Percentiles rank a stretch among this genome's conserved stretches.
Evolutionary conservation across 37 sponge, comb jelly and placozoan species (phyloP).

Genomic region (Haliclona indistincta): DNA sequence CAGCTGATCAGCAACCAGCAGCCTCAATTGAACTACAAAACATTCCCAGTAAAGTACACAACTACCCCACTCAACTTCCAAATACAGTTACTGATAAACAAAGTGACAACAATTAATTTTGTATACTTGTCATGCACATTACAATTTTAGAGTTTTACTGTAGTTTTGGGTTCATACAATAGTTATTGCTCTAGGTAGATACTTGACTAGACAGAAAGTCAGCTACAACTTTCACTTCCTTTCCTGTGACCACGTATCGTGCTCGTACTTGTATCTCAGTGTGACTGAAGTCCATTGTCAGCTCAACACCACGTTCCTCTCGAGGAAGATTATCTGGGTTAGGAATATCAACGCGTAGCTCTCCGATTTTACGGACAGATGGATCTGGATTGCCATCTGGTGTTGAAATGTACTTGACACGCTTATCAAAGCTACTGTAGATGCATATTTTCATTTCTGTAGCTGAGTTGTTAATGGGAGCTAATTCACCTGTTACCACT

Average conservation of each 20-base stretch:
- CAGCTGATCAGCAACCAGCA: too few species aligned
- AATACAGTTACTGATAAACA: not conserved
- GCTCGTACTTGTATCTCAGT: slow-evolving; percentile 42
- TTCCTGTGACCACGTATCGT: slow-evolving; percentile 5
- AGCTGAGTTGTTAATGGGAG: not conserved
- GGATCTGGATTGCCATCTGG: slow-evolving; percentile 6
- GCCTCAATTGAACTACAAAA: not conserved
- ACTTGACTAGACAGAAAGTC: slow-evolving; percentile 24
- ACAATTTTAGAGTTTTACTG: too few species aligned
- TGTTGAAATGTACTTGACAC: not conserved
- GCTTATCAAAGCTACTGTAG: slow-evolving; percentile 4
- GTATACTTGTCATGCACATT: too few species aligned
- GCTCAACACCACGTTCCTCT: slow-evolving; percentile 11
- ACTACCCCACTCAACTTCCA: not conserved
- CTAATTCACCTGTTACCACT: slow-evolving; percentile 26
- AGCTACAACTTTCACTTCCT: slow-evolving; percentile 15
- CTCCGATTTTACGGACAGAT: slow-evolving; percentile 17
- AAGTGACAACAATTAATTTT: not conserved
- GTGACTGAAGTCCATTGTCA: slow-evolving; percentile 39
- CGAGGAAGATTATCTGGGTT: slow-evolving; percentile 14
- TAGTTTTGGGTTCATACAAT: too few species aligned
- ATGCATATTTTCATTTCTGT: slow-evolving; percentile 2
- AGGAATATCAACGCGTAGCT: slow-evolving; percentile 17
- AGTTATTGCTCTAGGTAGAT: too few species aligned
- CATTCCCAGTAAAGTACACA: not conserved